These are phyloP conservation scores for Parapsyche elsis DNA, from an alignment of 1,140 invertebrate species.

Conservation along the genomic window DNA sequence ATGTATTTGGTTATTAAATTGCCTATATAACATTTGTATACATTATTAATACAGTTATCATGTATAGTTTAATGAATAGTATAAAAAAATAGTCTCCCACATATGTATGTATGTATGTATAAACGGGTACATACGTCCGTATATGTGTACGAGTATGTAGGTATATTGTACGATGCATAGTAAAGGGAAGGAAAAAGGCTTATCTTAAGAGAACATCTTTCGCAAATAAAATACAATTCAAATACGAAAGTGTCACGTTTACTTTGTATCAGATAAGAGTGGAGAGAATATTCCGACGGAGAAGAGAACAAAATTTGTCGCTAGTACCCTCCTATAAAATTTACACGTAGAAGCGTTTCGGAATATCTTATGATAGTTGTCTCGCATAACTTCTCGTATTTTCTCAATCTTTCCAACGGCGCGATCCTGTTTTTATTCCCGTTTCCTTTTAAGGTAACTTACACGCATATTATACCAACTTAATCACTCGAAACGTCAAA, in stretches of 20 bases:
- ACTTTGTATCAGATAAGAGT: conserved; percentile 40
- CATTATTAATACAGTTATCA: too few relatives aligned
- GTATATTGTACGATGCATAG: neutral
- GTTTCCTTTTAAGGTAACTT: too few relatives aligned
- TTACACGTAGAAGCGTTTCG: conserved; percentile 42
- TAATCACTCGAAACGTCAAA: too few relatives aligned
- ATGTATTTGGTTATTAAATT: too few relatives aligned
- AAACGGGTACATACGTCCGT: neutral
- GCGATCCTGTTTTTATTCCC: too few relatives aligned
- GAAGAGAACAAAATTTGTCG: conserved; percentile 43
- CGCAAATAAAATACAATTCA: conserved; percentile 43
- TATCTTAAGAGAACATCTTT: conserved; percentile 31
- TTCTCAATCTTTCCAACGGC: conserved; percentile 33
- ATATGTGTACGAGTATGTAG: too few relatives aligned
- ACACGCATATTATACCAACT: too few relatives aligned
- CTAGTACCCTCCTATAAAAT: conserved; percentile 29
- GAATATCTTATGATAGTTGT: conserved; percentile 45
- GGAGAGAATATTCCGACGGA: conserved; percentile 32
- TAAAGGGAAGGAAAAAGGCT: conserved; percentile 1
- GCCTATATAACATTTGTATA: too few relatives aligned
- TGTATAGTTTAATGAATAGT: too few relatives aligned
- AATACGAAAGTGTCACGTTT: conserved; percentile 46
- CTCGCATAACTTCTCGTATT: conserved; percentile 46
- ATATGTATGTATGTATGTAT: too few relatives aligned
- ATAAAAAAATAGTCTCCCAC: too few relatives aligned